Evolutionary conservation across 2,113 vertebrate species (phyloP), one percentile per base, ranked within the genome.

Genomic region (Osmerus eperlanus): DNA sequence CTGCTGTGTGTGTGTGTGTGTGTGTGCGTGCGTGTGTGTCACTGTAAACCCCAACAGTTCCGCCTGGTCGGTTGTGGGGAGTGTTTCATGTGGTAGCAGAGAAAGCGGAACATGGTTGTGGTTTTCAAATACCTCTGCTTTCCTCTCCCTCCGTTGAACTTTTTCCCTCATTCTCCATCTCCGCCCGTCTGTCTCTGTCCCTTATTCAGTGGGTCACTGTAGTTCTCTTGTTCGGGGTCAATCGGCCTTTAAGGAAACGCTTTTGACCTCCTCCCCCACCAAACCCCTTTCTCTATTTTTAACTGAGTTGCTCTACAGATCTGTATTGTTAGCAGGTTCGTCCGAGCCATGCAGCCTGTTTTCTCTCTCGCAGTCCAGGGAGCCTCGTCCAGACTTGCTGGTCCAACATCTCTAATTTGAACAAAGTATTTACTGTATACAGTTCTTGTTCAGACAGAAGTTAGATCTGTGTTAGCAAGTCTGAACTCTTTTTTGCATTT

Each of bases 61-160:
- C 19, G 70, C 61, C 70, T 72, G 62, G 52, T 21, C 41, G 62
- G 51, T n/a, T 19, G n/a, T 47, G 15, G 36, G 70, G 18, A 62
- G 62, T 62, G n/a, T 72, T 72, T 72, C 53, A 65, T 65, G 70
- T 64, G 70, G 70, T 29, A 23, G 23, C 21, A 21, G 47, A 71
- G 47, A 73, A 56, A 51, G 63, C 54, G 28, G 52, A 28, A 23
- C 41, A 68, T 51, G 52, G 67, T 19, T 70, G 68, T 64, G 60
- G 51, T 54, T 55, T n/a, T 59, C 18, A 67, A 21, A 67, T 21
- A 15, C 29, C 19, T 51, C 62, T 65, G 21, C 70, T 53, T 47
- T 56, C 6, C 32, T 65, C 25, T 73, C 63, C 52, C 51, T 13
- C 19, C 60, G 23, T 47, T n/a, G 8, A 21, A 21, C 41, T 25